phyloP scores from a whole-genome alignment of 2,888 invertebrate species.

The Hirtodrosophila alboralis region DNA sequence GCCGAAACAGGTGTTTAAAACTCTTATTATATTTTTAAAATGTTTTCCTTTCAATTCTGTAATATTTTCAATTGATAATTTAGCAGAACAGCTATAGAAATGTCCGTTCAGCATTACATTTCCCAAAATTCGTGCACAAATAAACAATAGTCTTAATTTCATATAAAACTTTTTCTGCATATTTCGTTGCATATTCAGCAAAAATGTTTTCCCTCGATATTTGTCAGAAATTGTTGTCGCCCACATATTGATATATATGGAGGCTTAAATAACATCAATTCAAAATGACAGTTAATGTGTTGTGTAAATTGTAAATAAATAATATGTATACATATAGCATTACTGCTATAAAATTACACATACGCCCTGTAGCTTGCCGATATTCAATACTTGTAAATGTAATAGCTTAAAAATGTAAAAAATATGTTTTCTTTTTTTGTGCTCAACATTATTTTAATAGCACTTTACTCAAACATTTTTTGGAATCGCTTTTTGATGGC shows the following conservation, averaged over 20 bases:
- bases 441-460: constrained; percentile 47
- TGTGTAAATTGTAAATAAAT: constrained; percentile 47
- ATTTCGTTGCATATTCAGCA: constrained; percentile 1
- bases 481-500: constrained; percentile 67
- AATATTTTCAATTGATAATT: too few species aligned
- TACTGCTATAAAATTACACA: constrained; percentile 25
- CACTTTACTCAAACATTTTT: constrained; percentile 30
- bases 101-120: too few species aligned
- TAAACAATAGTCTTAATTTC: not conserved
- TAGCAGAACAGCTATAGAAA: too few species aligned
- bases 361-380: constrained; percentile 22
- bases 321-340: constrained; percentile 28
- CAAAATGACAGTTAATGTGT: constrained; percentile 55
- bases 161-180: not conserved
- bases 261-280: constrained; percentile 55
- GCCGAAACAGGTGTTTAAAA: too few species aligned
- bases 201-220: not conserved
- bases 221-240: not conserved
- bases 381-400: constrained; percentile 32
- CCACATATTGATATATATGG: constrained; percentile 23
- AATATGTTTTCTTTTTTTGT: constrained; percentile 58
- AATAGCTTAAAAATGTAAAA: constrained; percentile 57
- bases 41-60: too few species aligned
- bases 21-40: too few species aligned
- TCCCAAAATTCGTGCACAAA: too few species aligned